Conservation (phyloP, 1,140 invertebrate species). For the Drosophila funebris region DNA sequence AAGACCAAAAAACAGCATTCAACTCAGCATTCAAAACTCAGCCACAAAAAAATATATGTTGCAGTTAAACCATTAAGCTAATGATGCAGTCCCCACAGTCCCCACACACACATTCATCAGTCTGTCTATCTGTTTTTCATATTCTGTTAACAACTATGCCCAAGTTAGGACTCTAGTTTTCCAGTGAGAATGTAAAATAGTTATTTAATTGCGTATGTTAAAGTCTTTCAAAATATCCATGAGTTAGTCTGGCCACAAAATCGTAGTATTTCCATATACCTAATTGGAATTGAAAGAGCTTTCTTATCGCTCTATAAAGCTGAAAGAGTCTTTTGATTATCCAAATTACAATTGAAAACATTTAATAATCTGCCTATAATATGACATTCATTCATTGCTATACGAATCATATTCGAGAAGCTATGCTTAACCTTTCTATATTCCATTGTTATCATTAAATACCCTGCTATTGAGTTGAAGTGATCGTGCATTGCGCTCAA, state of each 20-base stretch:
- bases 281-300: no score
- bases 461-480: background rate
- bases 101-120: slow-evolving; percentile 1
- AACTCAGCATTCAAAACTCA: background rate
- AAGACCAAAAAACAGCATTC: slow-evolving; percentile 11
- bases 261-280: no score
- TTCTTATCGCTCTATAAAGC: no score
- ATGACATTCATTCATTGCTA: no score
- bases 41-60: slow-evolving; percentile 7
- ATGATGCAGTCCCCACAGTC: slow-evolving; percentile 38
- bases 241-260: no score
- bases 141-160: slow-evolving; percentile 15
- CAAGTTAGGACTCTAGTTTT: background rate
- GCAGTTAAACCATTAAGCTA: slow-evolving; percentile 46
- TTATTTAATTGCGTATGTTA: background rate
- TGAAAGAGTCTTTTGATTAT: no score
- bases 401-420: no score
- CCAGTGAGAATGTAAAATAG: background rate
- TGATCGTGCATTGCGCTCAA: background rate
- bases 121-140: slow-evolving; percentile 2
- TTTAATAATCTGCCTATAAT: no score
- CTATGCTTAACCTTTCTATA: no score
- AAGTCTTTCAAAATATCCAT: background rate
- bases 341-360: no score
- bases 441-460: no score